phyloP scores from a whole-genome alignment of 2,888 invertebrate genomes.

The Luperina testacea region DNA sequence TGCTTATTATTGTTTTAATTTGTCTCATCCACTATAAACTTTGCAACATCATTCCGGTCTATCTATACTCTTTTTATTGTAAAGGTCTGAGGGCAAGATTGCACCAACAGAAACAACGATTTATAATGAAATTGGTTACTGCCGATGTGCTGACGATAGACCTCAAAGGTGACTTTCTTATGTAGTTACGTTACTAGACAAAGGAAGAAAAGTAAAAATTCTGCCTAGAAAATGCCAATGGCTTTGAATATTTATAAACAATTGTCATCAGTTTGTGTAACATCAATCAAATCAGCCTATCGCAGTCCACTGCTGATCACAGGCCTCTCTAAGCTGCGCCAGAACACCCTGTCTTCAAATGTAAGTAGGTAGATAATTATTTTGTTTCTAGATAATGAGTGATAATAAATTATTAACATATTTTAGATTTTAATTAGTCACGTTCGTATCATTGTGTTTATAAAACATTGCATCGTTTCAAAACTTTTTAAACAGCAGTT shows the following conservation, averaged over 20 bases:
- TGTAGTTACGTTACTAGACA: no score
- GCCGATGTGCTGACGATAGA: neutral
- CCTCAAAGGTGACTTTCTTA: neutral
- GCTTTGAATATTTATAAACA: neutral
- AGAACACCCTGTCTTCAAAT: neutral
- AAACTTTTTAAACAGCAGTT: constrained; percentile 23
- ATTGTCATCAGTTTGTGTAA: neutral
- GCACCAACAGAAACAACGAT: neutral
- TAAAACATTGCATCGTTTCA: constrained; percentile 5
- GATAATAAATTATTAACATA: neutral
- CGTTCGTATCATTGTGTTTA: constrained; percentile 6
- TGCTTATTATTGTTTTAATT: no score
- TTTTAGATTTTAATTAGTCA: neutral
- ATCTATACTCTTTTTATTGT: neutral
- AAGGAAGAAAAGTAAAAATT: neutral
- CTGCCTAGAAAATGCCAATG: neutral
- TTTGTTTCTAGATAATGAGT: neutral
- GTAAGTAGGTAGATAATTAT: neutral
- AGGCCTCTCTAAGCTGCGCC: neutral
- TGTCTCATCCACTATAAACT: no score
- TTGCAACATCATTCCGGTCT: no score
- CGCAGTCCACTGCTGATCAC: neutral
- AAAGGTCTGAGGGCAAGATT: neutral
- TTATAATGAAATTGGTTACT: neutral
- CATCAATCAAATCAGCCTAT: neutral